Base-by-base conservation (phyloP, 2,888 invertebrate species). In the Acleris holmiana region DNA sequence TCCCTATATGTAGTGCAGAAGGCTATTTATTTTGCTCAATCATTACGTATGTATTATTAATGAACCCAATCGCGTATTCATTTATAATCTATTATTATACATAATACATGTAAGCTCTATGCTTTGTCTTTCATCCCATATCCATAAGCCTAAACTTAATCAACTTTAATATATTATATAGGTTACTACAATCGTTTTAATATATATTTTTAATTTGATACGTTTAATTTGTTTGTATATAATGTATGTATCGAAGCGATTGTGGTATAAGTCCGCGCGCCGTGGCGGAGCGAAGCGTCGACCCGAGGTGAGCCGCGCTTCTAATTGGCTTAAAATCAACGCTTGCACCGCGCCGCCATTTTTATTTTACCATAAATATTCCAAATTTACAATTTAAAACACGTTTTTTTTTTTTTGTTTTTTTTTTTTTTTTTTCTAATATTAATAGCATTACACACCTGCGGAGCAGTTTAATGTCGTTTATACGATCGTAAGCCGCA, bases 111-210 rank as follows among this genome's bases (percentile, higher is more conserved):
- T 62, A 62, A 53, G 19, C 59, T 74, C 79, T 76, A 73, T 74
- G 83, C 79, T 81, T 81, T 80, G 84, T 83, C 84, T 79, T 80
- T 77, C 80, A 79, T 77, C 73, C 71, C 74, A 69, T 74, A 62
- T 44, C 25, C 64, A 63, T 54, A 67, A 56, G 57, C 44, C 25
- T 61, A 29, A 29, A 10, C 18, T 46, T 63, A 60, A 46, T 57
- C 53, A 53, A 58, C 35, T 53, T 58, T 46, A 51, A 57, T 46
- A 57, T 18, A 19, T 18, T 17, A 44, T 54, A 41, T 55, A 53
- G 23, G 25, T 41, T 10, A 29, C 51, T 40, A 7, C 58, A 53
- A 40, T 64, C 58, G 63, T 58, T 64, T 64, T 15, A n/a, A 47
- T 58, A 29, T 49, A 1, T 50, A 25, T 53, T 46, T 25, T 4